A percentile compares a stretch with the other conserved stretches of the same genome.
Evolutionary conservation across 2,113 vertebrate species (phyloP).

Genomic region (Neolamprologus caudopunctatus): DNA sequence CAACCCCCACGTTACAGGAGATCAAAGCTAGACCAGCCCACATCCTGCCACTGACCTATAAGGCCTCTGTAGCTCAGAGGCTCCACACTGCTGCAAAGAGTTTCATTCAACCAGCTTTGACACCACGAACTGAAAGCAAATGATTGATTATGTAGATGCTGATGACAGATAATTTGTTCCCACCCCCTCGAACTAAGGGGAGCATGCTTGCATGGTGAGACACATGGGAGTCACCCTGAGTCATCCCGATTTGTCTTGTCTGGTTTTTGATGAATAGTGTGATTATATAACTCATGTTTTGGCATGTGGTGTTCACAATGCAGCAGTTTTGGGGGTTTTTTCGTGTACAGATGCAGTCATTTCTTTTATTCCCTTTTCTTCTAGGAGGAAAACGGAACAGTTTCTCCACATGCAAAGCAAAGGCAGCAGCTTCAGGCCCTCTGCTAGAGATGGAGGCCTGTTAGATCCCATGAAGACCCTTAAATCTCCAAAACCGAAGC

Average conservation of each 20-base stretch:
- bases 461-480: slow-evolving; percentile 75
- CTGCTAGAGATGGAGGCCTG: slow-evolving; percentile 99
- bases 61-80: slow-evolving; percentile 36
- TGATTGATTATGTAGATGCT: neutral
- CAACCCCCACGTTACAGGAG: slow-evolving; percentile 35
- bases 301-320: neutral
- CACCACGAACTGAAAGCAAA: neutral
- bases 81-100: slow-evolving; percentile 3
- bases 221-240: slow-evolving; percentile 6
- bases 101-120: slow-evolving; percentile 22
- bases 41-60: slow-evolving; percentile 58
- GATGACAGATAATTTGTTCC: neutral
- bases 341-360: neutral
- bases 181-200: neutral
- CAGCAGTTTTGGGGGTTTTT: fast-evolving
- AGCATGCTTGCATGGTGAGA: slow-evolving; percentile 17
- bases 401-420: slow-evolving; percentile 95
- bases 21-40: slow-evolving; percentile 62
- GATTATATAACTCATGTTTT: neutral
- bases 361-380: neutral
- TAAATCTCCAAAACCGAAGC: slow-evolving; percentile 53
- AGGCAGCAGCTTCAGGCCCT: slow-evolving; percentile 90
- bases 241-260: slow-evolving; percentile 2
- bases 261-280: neutral
- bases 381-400: slow-evolving; percentile 90